Evolutionary conservation across 2,797 vertebrate species (phyloP), one percentile per base, ranked within the genome.

Genomic region (Leptoclinus maculatus): DNA sequence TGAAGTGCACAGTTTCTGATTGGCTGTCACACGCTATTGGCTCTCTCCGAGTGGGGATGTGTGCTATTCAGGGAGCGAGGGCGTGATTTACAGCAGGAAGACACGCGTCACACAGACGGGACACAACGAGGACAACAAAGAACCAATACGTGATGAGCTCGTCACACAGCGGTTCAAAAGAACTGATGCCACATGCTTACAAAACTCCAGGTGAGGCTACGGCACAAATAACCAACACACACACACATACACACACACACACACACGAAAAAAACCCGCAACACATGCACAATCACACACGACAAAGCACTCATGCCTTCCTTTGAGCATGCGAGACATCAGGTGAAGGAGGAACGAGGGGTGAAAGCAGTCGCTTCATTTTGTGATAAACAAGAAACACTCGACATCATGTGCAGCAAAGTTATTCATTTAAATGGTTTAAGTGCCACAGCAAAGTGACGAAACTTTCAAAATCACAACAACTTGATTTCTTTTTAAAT

Each of bases 1-100:
- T 76, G 79, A 78, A 62, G 85, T 82, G 87, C 70, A 80, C 80
- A 25, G 58, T 45, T 86, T 87, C 76, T 92, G 89, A 92, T 90
- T 89, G 86, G 88, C 86, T 90, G 88, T 86, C 85, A 87, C 83
- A 74, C 82, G 38, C 83, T 60, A 76, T 73, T 68, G 72, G 72
- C 84, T 83, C 49, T 74, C 57, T n/a, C 25, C 8, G 43, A 29
- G 62, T 41, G 69, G 14, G 82, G 83, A 88, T 16, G 81, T 66
- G 73, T 58, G 74, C 80, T 87, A 79, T 88, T 89, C 69, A 74
- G 75, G 69, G 84, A 78, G 29, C 56, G 12, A 72, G 76, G 76
- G 68, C 9, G 49, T 79, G 79, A 78, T 79, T 53, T n/a, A 77
- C 57, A 58, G 56, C 43, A 45, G 16, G 4, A 5, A 19, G 70